phyloP scores from a whole-genome alignment of 2,888 invertebrate genomes.

The Folsomia candida region DNA sequence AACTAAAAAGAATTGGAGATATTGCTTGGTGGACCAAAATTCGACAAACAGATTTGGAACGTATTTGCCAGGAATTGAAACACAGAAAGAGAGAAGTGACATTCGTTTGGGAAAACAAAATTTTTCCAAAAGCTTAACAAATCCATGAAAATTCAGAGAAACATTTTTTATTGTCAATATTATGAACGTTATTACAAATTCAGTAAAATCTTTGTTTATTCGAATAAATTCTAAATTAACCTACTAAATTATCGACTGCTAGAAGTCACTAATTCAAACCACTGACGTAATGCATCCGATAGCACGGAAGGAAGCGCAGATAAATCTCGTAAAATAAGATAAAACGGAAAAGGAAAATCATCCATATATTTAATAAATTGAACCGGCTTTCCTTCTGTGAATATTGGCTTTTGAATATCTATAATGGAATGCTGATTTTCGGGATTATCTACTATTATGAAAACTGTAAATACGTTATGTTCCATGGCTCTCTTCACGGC shows the following conservation, averaged over 20 bases:
- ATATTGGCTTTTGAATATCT: slow-evolving; percentile 78
- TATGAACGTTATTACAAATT: no score
- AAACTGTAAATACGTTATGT: slow-evolving; percentile 86
- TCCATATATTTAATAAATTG: slow-evolving; percentile 84
- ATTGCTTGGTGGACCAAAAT: slow-evolving; percentile 31
- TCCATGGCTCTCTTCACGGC: slow-evolving; percentile 78
- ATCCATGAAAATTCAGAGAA: no score
- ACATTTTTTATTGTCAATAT: no score
- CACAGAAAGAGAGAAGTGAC: slow-evolving; percentile 8
- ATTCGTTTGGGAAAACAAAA: slow-evolving; percentile 36
- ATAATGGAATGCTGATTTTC: slow-evolving; percentile 86
- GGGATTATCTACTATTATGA: slow-evolving; percentile 93
- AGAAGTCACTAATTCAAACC: slow-evolving; percentile 90
- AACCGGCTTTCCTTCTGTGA: slow-evolving; percentile 62
- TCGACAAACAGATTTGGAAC: slow-evolving; percentile 20
- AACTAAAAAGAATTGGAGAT: slow-evolving; percentile 33
- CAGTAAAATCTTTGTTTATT: no score
- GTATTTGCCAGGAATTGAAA: slow-evolving; percentile 26
- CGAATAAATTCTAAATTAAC: slow-evolving; percentile 6
- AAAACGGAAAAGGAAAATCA: slow-evolving; percentile 96
- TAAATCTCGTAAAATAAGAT: slow-evolving; percentile 87
- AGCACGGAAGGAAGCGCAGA: slow-evolving; percentile 82
- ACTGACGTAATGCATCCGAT: slow-evolving; percentile 93
- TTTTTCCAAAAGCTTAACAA: slow-evolving; percentile 25
- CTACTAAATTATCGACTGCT: slow-evolving; percentile 44